Base-by-base conservation (phyloP, 2,888 invertebrate genomes). In the Drosophila leonis region DNA sequence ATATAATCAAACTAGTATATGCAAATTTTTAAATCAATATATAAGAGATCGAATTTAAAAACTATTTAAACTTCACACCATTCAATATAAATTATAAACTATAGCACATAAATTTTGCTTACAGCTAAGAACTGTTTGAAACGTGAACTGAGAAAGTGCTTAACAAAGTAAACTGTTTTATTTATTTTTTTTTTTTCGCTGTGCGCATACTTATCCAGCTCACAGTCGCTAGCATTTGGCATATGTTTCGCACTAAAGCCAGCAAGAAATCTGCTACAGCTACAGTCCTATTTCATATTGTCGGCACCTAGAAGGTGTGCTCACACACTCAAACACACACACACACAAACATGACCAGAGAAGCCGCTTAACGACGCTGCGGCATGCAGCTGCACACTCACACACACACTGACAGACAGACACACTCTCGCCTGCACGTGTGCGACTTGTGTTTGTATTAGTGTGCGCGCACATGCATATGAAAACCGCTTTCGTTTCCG, bases 401-500 rank as follows among this genome's bases (percentile, higher is more conserved):
- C 59, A 8, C 46, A 49, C 29, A 54, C 39, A 57, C 55, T n/a
- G n/a, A 51, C 18, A 56, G 27, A 39, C n/a, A 12, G 42, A 5
- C 6, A 24, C 29, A 15, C 15, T 12, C 48, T 51, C 46, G 20
- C 9, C 39, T 24, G 44, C 33, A 46, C 24, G 41, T 41, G 29
- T 57, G 33, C 33, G n/a, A 49, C 29, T 31, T 51, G 37, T 49
- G 46, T 52, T 44, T 55, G 71, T 46, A 48, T 74, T 57, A 44
- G 79, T 82, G 70, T 67, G 65, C 55, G 74, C 81, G 70, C 71
- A 85, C 79, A 85, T 90, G 86, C 90, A 88, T 90, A 82, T 81
- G 72, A 87, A 87, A 90, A 90, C 89, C 88, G 88, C 90, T 89
- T 84, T 84, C 90, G 89, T 90, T 89, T 87, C 87, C 88, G 90